Evolutionary conservation across 2,797 vertebrate species (phyloP), one percentile per base, ranked within the genome.

Genomic region (Platalea minor): DNA sequence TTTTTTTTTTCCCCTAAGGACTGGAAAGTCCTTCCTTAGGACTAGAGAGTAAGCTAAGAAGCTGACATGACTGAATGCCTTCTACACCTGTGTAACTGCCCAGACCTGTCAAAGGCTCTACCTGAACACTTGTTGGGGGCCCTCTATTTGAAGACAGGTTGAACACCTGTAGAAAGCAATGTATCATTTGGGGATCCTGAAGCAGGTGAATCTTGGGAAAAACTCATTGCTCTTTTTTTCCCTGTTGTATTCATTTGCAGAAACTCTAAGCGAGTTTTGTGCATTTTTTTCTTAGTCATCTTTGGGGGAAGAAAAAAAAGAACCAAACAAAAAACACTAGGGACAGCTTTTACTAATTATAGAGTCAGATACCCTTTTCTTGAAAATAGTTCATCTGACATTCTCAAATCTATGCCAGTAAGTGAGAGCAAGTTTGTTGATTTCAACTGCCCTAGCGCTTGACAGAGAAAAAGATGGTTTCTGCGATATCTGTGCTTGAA

Each of bases 261-360:
- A 73, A 88, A 53, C n/a, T 54, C 43, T 25, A 46, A 87, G 43
- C 2, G 1, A 11, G 23, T 63, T 87, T 79, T 67, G 19, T 79
- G 56, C 7, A 0, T 15, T 75, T 78, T 78, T 78, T 76, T 59
- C 21, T 41, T 69, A 16, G 9, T 67, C 8, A 4, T 70, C 26
- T 67, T 65, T 18, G 11, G 23, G 3, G 4, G 0, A 0, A 4
- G 6, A 28, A 23, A 50, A 10, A 0, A 59, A 60, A 2, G 7
- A 50, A 26, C 9, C 13, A 21, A 50, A 86, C 7, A 18, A 64
- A 81, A 51, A 35, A 0, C 20, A 7, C 11, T 21, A 21, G 1
- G 2, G 13, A 31, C n/a, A 87, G 14, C 33, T 10, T 61, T 88
- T 48, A 24, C 5, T 80, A 24, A 16, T 61, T 75, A 29, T 61